phyloP scores from a whole-genome alignment of 30 jellyfish, hydroid and myxozoan species.

The Mastigias papua region DNA sequence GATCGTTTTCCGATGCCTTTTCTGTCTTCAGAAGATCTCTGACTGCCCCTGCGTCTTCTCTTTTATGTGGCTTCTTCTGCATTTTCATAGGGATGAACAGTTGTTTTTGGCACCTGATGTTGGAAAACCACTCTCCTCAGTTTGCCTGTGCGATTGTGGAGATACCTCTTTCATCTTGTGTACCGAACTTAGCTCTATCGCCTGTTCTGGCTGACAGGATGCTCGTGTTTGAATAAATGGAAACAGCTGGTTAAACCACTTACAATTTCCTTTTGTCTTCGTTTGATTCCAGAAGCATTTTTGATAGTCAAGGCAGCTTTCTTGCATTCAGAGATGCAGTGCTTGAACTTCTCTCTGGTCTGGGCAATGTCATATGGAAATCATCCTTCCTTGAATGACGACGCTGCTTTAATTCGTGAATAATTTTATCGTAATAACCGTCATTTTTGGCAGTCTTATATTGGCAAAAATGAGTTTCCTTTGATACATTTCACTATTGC shows the following conservation, averaged over 20 bases:
- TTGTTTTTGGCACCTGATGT: neutral
- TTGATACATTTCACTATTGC: conserved; percentile 24
- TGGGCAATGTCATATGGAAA: conserved; percentile 22
- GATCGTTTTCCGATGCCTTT: no score
- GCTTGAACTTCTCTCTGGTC: conserved; percentile 33
- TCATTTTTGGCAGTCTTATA: neutral
- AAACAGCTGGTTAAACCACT: conserved; percentile 38
- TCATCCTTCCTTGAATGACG: conserved; percentile 1
- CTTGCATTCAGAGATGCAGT: conserved; percentile 21
- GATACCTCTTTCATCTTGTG: neutral
- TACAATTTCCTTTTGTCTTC: neutral
- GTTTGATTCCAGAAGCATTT: neutral
- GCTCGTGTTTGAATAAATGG: conserved; percentile 42
- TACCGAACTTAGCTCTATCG: conserved; percentile 31
- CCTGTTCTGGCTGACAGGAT: conserved; percentile 55
- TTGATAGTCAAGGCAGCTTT: neutral
- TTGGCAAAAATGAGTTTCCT: conserved; percentile 41
- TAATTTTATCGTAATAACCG: neutral
- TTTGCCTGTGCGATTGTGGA: neutral
- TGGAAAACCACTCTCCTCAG: neutral
- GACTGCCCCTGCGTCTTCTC: neutral
- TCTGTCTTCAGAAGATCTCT: neutral
- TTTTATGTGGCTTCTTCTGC: neutral
- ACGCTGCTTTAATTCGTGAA: neutral
- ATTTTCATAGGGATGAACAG: neutral